These are phyloP conservation scores for Dichetophora obliterata DNA, from an alignment of 2,888 invertebrate species.

Conservation along the genomic window DNA sequence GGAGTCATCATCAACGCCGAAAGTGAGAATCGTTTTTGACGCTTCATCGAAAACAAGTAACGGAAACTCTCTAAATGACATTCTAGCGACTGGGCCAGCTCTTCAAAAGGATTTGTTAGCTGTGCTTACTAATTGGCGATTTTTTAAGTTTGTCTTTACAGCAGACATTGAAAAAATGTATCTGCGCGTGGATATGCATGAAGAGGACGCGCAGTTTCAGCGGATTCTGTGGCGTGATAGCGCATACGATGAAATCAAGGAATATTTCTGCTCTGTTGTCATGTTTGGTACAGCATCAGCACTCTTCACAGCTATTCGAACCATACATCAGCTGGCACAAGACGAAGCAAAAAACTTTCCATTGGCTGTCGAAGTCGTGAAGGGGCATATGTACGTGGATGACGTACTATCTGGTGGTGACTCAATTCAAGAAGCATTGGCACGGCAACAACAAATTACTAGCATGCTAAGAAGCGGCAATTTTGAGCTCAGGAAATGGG, in stretches of 20 bases:
- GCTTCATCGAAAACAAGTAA: neutral
- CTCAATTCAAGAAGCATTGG: too few species aligned
- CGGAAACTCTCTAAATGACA: too few species aligned
- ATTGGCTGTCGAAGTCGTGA: neutral
- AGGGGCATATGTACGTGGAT: neutral
- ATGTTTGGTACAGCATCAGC: too few species aligned
- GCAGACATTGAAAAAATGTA: too few species aligned
- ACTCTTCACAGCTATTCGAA: too few species aligned
- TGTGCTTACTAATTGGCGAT: too few species aligned
- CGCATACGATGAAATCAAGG: neutral
- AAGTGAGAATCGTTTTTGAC: conserved; percentile 24
- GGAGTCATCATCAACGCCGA: neutral
- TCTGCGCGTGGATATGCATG: neutral
- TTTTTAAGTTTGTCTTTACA: too few species aligned
- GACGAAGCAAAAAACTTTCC: neutral
- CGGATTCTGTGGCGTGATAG: too few species aligned
- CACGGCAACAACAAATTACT: neutral
- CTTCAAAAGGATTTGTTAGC: neutral
- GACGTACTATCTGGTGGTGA: neutral
- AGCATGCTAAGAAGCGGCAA: neutral
- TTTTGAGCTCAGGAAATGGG: neutral
- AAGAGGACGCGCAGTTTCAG: neutral
- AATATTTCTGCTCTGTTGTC: conserved; percentile 17
- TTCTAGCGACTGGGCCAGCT: conserved; percentile 14
- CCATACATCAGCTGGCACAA: conserved; percentile 27